Evolutionary conservation across 2,888 invertebrate genomes (phyloP).

Genomic region (Podotricha telesiphe): DNA sequence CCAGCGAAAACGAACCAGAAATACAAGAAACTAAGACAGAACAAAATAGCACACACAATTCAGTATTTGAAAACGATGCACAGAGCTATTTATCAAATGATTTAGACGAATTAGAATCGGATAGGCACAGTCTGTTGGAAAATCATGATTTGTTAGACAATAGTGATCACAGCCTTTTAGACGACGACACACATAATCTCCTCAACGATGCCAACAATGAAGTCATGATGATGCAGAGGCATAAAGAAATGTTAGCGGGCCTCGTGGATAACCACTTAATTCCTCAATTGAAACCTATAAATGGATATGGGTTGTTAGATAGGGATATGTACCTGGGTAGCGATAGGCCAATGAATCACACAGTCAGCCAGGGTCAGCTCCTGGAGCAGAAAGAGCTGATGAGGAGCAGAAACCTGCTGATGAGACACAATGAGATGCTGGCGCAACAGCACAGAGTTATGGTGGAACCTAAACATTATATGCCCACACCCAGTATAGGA

Average conservation of each 20-base stretch:
- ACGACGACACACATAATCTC: constrained; percentile 75
- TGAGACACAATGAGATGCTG: constrained; percentile 74
- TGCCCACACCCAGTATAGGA: constrained; percentile 73
- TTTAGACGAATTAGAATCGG: constrained; percentile 77
- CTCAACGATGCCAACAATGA: constrained; percentile 68
- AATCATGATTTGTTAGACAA: constrained; percentile 76
- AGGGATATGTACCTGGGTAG: constrained; percentile 68
- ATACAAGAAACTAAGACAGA: constrained; percentile 48
- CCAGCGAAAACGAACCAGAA: constrained; percentile 64
- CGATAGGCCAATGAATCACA: constrained; percentile 74
- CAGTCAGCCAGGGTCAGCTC: constrained; percentile 55
- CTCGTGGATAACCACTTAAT: constrained; percentile 69
- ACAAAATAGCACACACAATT: constrained; percentile 49
- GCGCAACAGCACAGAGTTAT: constrained; percentile 68
- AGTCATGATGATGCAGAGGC: constrained; percentile 71
- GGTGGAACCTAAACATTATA: constrained; percentile 72
- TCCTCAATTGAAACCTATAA: constrained; percentile 69
- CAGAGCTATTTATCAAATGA: constrained; percentile 71
- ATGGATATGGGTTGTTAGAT: constrained; percentile 73
- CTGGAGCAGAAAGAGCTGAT: constrained; percentile 70
- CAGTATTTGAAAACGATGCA: constrained; percentile 70
- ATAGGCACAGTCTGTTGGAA: constrained; percentile 77
- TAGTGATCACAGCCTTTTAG: constrained; percentile 74
- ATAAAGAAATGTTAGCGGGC: constrained; percentile 72
- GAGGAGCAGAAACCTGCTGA: constrained; percentile 63